These are phyloP conservation scores for Bacillus rossius DNA, from an alignment of 1,140 invertebrate species.

Conservation along the genomic window DNA sequence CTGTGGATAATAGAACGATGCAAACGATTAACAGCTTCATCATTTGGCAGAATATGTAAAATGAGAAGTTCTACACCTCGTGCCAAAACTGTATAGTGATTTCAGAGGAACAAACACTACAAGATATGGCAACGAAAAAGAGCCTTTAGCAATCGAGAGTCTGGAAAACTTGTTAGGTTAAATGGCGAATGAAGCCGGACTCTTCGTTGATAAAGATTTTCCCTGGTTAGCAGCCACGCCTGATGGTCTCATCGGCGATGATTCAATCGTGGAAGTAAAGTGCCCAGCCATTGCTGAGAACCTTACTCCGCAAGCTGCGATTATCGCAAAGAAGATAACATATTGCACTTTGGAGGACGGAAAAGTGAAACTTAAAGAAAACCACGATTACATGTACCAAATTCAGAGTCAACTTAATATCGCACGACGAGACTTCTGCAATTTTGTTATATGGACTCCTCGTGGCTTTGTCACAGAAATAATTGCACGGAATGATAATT, in stretches of 20 bases:
- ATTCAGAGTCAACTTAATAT: conserved; percentile 4
- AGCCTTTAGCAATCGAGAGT: not conserved
- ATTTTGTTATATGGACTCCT: not conserved
- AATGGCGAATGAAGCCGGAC: not conserved
- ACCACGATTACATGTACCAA: conserved; percentile 1
- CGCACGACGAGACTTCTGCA: not conserved
- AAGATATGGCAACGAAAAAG: conserved; percentile 1
- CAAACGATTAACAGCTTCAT: conserved; percentile 6
- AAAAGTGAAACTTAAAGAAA: conserved; percentile 1
- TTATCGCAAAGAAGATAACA: not conserved
- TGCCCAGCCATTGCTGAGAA: too few species aligned
- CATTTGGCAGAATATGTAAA: conserved; percentile 4
- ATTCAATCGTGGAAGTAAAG: too few species aligned
- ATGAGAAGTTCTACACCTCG: conserved; percentile 1
- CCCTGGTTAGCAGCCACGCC: not conserved
- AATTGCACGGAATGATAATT: conserved; percentile 3
- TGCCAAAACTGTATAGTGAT: not conserved
- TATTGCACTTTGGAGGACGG: not conserved
- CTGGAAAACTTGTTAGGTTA: not conserved
- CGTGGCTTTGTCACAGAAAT: not conserved
- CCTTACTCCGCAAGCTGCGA: too few species aligned
- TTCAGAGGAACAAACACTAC: not conserved
- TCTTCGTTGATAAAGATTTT: conserved; percentile 2
- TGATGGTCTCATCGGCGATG: too few species aligned
- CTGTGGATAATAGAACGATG: not conserved